Percentiles rank a stretch among this genome's conserved stretches.
Evolutionary conservation across 2,888 invertebrate species (phyloP).

Genomic region (Abscondita cerata): DNA sequence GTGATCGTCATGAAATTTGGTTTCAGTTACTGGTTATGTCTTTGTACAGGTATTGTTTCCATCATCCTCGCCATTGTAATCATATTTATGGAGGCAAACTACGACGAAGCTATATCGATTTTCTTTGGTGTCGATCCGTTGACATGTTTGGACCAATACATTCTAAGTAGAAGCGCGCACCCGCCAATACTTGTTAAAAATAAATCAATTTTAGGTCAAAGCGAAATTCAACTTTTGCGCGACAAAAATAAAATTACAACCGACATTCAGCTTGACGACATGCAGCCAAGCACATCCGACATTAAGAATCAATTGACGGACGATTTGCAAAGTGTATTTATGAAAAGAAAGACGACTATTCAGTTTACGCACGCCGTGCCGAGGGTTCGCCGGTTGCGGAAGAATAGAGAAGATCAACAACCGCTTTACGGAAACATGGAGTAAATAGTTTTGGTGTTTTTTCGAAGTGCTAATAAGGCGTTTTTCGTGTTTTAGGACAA

Average conservation of each 20-base stretch:
- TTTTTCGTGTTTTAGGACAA: conserved; percentile 15
- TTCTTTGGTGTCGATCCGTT: conserved; percentile 64
- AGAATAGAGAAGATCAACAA: conserved; percentile 20
- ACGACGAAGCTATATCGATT: conserved; percentile 57
- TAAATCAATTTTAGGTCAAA: conserved; percentile 21
- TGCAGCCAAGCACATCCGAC: conserved; percentile 15
- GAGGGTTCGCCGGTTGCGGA: neutral
- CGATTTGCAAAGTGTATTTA: conserved; percentile 21
- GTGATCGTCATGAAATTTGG: conserved; percentile 60
- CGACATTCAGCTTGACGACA: conserved; percentile 8
- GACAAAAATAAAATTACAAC: conserved; percentile 14
- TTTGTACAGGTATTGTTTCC: conserved; percentile 62
- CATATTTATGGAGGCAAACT: conserved; percentile 58
- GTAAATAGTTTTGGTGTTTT: conserved; percentile 17
- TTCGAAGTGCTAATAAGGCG: neutral
- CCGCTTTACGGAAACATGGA: conserved; percentile 32
- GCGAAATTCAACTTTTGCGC: conserved; percentile 21
- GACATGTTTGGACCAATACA: conserved; percentile 60
- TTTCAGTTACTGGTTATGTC: conserved; percentile 61
- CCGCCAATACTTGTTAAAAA: too few species aligned
- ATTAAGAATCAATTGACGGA: neutral
- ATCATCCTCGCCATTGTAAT: conserved; percentile 57
- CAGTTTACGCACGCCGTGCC: conserved; percentile 3
- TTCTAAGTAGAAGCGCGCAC: conserved; percentile 60
- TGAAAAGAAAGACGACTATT: conserved; percentile 21